phyloP scores from a whole-genome alignment of 2,888 invertebrate genomes.

The Cantharis rufa region DNA sequence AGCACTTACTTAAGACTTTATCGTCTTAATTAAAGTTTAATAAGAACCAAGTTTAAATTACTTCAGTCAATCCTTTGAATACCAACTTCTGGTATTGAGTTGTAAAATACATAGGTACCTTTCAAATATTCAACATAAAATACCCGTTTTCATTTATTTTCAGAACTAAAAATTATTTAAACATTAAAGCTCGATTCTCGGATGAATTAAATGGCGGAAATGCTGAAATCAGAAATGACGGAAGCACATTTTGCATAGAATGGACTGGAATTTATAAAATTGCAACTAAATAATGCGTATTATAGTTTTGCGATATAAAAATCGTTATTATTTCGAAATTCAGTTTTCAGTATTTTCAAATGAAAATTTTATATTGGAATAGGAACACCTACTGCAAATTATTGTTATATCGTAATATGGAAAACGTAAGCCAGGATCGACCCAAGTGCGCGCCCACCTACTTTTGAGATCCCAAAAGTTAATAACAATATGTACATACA shows the following conservation, averaged over 20 bases:
- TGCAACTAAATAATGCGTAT: background rate
- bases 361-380: background rate
- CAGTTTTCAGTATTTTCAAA: background rate
- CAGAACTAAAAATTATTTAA: conserved; percentile 9
- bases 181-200: conserved; percentile 12
- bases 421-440: too few species aligned
- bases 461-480: too few species aligned
- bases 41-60: conserved; percentile 11
- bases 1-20: conserved; percentile 10
- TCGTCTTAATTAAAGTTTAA: conserved; percentile 24
- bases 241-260: conserved; percentile 11
- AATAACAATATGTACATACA: too few species aligned
- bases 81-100: background rate
- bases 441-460: too few species aligned
- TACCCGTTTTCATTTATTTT: conserved; percentile 9
- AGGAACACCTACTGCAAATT: background rate
- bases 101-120: background rate
- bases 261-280: background rate
- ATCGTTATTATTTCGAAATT: background rate
- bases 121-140: conserved; percentile 5
- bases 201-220: conserved; percentile 19
- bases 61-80: conserved; percentile 9
- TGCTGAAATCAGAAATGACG: conserved; percentile 16
- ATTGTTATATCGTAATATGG: too few species aligned
- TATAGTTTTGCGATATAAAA: background rate